Evolutionary conservation across 2,797 vertebrate genomes (phyloP), one percentile per base, ranked within the genome.

Genomic region (Phyllotis vaccarum): DNA sequence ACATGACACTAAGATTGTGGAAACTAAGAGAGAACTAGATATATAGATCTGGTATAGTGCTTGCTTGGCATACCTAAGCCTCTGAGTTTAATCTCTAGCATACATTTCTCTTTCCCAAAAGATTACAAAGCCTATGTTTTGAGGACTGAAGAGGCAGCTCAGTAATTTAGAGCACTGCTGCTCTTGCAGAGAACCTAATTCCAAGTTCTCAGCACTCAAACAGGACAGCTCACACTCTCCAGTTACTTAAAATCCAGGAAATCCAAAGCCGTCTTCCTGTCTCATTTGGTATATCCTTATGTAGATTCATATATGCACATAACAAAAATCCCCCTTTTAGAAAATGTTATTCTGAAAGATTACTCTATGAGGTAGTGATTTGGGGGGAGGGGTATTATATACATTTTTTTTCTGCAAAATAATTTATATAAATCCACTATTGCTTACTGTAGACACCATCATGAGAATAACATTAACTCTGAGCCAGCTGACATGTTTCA

Each of bases 381-480:
- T 1, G 24, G 52, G 29, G 19, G 70, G 6, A n/a, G n/a, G n/a
- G n/a, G n/a, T n/a, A n/a, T 49, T 40, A 87, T 31, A 21, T 85
- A n/a, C 70, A 10, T 21, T 1, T 29, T n/a, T 56, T 92, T 75
- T 27, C n/a, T 56, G 90, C 7, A 60, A 79, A 62, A 6, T 75
- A 83, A 93, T 22, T 9, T 60, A 2, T 58, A 21, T 62, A 29
- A 82, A 91, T 12, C 29, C 8, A 75, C 22, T 16, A 52, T n/a
- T 66, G 64, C 79, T 92, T 75, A 93, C 16, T 92, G 21, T 96
- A 40, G 54, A 93, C 52, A 43, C 56, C 49, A 7, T 93, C 21
- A 29, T 76, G n/a, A 89, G 11, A 86, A 43, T 70, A 79, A 60
- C 82, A 29, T 52, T 76, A 82, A 58, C 72, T 86, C 81, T 94